These are phyloP conservation scores for Hetaerina titia DNA, from an alignment of 2,888 invertebrate genomes.

Conservation along the genomic window DNA sequence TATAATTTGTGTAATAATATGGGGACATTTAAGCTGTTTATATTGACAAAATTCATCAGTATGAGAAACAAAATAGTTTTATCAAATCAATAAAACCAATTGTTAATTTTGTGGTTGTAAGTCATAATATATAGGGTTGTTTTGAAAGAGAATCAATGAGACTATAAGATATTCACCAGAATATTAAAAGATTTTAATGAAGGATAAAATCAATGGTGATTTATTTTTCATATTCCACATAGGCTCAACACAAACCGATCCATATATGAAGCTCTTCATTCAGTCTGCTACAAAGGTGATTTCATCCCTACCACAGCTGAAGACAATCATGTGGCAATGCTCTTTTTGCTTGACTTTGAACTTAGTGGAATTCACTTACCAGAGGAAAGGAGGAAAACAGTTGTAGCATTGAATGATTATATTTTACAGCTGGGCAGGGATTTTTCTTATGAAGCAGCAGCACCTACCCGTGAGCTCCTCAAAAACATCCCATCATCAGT, in stretches of 20 bases:
- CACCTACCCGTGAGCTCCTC: constrained; percentile 84
- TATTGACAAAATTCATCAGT: too few species aligned
- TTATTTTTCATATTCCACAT: constrained; percentile 72
- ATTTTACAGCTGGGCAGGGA: constrained; percentile 90
- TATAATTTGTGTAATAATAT: too few species aligned
- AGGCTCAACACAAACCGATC: constrained; percentile 94
- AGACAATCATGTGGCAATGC: constrained; percentile 90
- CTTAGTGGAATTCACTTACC: constrained; percentile 97
- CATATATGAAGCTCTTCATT: constrained; percentile 87
- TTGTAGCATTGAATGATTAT: constrained; percentile 91
- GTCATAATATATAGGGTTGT: too few species aligned
- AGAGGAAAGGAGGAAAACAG: constrained; percentile 84
- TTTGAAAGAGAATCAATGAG: too few species aligned
- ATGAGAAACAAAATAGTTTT: too few species aligned
- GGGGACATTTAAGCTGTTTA: too few species aligned
- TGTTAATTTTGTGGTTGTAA: too few species aligned
- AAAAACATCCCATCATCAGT: constrained; percentile 83
- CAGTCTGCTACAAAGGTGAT: constrained; percentile 87
- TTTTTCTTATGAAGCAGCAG: constrained; percentile 88
- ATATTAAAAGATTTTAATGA: neutral
- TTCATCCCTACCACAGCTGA: constrained; percentile 82
- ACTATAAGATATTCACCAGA: too few species aligned
- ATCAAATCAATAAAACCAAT: too few species aligned
- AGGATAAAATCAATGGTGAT: neutral
- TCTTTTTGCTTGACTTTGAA: constrained; percentile 98